Base-by-base conservation (phyloP, 2,888 invertebrate genomes). In the Heliconius charithonia region DNA sequence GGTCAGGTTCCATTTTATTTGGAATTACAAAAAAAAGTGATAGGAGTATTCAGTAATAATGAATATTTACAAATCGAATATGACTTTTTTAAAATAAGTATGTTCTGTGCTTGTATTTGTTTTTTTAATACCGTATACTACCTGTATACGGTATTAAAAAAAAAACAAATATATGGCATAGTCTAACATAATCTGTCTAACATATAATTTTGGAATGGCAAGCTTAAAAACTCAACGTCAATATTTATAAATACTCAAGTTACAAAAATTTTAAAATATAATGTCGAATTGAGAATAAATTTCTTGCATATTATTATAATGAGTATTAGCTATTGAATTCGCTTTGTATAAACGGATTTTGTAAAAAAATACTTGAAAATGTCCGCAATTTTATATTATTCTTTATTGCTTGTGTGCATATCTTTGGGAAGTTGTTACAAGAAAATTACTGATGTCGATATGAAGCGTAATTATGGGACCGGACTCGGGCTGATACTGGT, bases 371-470 rank as follows among this genome's bases (percentile, higher is more conserved):
- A 85, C 82, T 82, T 87, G 29, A 79, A 66, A 59, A 81, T 84
- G 79, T 75, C 87, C 19, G 88, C 87, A 77, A 2, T 89, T 7
- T 73, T 91, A 41, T 94, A 87, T 82, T 91, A 86, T 79, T 77
- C 84, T 9, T 89, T 94, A 2, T 82, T 94, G 45, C 2, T 92
- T 88, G 63, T 87, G 73, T 96, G 96, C 79, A 95, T 97, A 66
- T 93, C 92, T 10, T 93, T 97, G 83, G 97, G 97, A 7, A 88
- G 93, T 78, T 90, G 93, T 81, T 96, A 97, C 85, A 95, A 96
- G 81, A 92, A 92, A 83, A 95, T 97, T 41, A 87, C 91, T 32
- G 92, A 96, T 83, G 84, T 87, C 3, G 86, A 91, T 1, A 84
- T 88, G 45, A 96, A 96, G 87, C 95, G 96, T 85, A 95, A 95